Evolutionary conservation across 2,888 invertebrate species (phyloP).

Genomic region (Sinodicranocentrus sp.): DNA sequence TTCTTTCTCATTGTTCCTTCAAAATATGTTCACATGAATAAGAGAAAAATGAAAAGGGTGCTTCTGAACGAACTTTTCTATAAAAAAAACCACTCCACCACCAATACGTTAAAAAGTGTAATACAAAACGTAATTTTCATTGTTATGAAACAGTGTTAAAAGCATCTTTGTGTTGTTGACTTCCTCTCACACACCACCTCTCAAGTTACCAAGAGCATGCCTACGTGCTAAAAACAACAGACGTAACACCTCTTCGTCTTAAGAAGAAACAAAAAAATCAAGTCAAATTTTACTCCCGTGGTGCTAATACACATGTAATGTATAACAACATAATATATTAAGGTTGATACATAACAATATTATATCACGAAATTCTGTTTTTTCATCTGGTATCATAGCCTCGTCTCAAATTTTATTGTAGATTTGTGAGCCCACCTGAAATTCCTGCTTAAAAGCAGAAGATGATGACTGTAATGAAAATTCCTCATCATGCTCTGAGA

Average conservation of each 20-base stretch:
- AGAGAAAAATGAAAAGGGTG: conserved; percentile 3
- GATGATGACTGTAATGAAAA: conserved; percentile 39
- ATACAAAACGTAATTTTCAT: conserved; percentile 53
- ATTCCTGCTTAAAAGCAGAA: conserved; percentile 24
- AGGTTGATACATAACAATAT: too few species aligned
- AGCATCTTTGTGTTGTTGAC: conserved; percentile 59
- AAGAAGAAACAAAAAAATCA: neutral
- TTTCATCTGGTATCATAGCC: neutral
- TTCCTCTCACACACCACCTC: conserved; percentile 35
- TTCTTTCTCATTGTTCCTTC: conserved; percentile 37
- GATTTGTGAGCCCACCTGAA: conserved; percentile 9
- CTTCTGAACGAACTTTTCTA: conserved; percentile 31
- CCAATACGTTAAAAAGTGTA: conserved; percentile 27
- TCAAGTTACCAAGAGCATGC: neutral
- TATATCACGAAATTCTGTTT: neutral
- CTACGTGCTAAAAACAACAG: conserved; percentile 8
- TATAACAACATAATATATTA: too few species aligned
- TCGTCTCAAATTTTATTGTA: neutral
- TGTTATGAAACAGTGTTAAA: conserved; percentile 61
- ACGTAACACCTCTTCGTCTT: neutral
- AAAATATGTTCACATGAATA: conserved; percentile 25
- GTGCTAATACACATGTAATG: neutral
- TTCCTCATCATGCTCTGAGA: conserved; percentile 42
- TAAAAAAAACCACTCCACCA: neutral
- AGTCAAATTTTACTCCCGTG: neutral